These are phyloP conservation scores for Habropoda laboriosa DNA, from an alignment of 1,140 invertebrate genomes.

Conservation along the genomic window DNA sequence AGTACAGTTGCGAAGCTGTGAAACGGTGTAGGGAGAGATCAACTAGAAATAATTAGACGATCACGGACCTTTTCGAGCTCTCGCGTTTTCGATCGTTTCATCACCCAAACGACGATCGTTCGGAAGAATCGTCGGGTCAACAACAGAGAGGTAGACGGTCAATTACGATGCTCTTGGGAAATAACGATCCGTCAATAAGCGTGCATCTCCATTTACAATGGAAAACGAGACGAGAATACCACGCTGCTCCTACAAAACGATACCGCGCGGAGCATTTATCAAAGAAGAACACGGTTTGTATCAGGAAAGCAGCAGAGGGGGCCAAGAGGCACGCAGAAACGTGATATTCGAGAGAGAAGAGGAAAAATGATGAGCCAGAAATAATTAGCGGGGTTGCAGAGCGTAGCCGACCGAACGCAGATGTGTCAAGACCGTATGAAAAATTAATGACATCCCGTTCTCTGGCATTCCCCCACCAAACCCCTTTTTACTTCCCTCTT, in stretches of 20 bases:
- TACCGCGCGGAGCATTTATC: slow-evolving; percentile 20
- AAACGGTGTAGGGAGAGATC: slow-evolving; percentile 3
- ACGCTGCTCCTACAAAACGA: background rate
- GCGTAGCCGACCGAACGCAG: slow-evolving; percentile 59
- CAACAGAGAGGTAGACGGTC: slow-evolving; percentile 1
- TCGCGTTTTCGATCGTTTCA: background rate
- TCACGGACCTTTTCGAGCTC: background rate
- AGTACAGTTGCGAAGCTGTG: background rate
- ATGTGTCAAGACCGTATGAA: slow-evolving; percentile 58
- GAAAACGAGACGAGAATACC: slow-evolving; percentile 13
- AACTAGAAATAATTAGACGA: slow-evolving; percentile 42
- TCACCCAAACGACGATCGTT: background rate
- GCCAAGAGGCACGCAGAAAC: background rate
- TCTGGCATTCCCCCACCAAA: slow-evolving; percentile 31
- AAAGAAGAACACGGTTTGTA: slow-evolving; percentile 10
- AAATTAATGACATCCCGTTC: slow-evolving; percentile 65
- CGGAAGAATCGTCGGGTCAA: slow-evolving; percentile 10
- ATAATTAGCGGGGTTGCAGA: slow-evolving; percentile 63
- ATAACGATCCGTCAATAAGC: slow-evolving; percentile 43
- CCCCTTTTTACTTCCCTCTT: slow-evolving; percentile 53
- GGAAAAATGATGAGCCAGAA: slow-evolving; percentile 65
- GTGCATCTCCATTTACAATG: slow-evolving; percentile 41
- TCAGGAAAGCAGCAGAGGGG: background rate
- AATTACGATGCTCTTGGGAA: slow-evolving; percentile 39
- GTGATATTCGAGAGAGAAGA: background rate